A percentile compares a stretch with the other conserved stretches of the same genome.
These are phyloP conservation scores for Cercopithecus mona DNA, from an alignment of 2,113 vertebrate species.

Conservation along the genomic window DNA sequence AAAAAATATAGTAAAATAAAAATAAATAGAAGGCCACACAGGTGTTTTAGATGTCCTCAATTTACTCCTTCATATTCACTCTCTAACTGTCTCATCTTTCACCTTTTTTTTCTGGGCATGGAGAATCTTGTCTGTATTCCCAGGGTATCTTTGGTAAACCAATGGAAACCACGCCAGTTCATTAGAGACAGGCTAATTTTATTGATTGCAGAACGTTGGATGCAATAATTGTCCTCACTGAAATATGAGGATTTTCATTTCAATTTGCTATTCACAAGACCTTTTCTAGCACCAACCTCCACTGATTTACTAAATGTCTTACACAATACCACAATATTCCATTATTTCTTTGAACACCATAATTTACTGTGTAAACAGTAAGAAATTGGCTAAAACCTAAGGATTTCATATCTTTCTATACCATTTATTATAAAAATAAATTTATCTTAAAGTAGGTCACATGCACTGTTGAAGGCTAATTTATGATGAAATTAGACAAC, in stretches of 20 bases:
- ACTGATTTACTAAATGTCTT: neutral
- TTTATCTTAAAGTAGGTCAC: neutral
- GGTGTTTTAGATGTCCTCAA: neutral
- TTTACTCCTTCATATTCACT: neutral
- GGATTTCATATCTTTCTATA: neutral
- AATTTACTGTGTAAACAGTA: neutral
- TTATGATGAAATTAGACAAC: neutral
- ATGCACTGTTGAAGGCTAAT: neutral
- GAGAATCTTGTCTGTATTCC: neutral
- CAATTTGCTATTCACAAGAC: neutral
- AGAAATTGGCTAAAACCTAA: neutral
- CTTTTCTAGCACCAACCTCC: neutral
- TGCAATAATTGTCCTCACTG: neutral
- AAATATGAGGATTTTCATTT: neutral
- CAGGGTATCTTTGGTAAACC: neutral
- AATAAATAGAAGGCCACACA: neutral
- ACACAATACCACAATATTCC: neutral
- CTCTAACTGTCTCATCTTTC: neutral
- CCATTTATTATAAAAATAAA: neutral
- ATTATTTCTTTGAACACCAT: neutral
- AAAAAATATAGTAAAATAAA: neutral
- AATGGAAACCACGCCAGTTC: neutral
- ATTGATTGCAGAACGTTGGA: neutral
- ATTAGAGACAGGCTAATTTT: neutral
- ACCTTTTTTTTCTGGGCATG: neutral